Conservation (phyloP, 2,888 invertebrate genomes). For the Orthosia gracilis region DNA sequence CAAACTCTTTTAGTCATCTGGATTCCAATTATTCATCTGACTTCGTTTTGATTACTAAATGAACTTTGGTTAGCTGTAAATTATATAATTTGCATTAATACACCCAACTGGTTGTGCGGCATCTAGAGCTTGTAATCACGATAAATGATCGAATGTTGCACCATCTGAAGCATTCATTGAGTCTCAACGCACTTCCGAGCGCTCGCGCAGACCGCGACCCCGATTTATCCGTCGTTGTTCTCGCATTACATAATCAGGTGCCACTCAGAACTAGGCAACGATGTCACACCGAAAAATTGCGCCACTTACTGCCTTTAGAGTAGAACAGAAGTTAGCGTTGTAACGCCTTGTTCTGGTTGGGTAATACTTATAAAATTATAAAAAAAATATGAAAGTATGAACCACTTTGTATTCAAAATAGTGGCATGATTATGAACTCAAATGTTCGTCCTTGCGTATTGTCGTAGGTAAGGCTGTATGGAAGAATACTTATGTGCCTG, state of each 20-base stretch:
- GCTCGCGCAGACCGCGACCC: slow-evolving; percentile 85
- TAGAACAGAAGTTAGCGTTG: slow-evolving; percentile 64
- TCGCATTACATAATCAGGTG: slow-evolving; percentile 88
- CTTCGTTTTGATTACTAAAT: slow-evolving; percentile 6
- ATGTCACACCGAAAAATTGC: slow-evolving; percentile 90
- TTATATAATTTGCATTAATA: slow-evolving; percentile 54
- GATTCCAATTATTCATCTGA: not conserved
- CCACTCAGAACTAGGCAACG: slow-evolving; percentile 90
- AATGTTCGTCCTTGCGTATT: not conserved
- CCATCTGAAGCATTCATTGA: slow-evolving; percentile 67
- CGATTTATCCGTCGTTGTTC: slow-evolving; percentile 87
- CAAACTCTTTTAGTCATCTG: not conserved
- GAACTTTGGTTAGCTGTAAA: slow-evolving; percentile 8
- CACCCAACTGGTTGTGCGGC: slow-evolving; percentile 37
- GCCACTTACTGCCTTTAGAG: slow-evolving; percentile 81
- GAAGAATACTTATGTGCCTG: slow-evolving; percentile 3
- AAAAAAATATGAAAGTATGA: slow-evolving; percentile 24
- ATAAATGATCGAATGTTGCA: slow-evolving; percentile 71
- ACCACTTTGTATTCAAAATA: slow-evolving; percentile 18
- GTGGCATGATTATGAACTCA: not conserved
- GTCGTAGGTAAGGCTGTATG: too few relatives aligned
- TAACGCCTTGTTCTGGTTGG: slow-evolving; percentile 56
- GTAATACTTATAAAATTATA: slow-evolving; percentile 52
- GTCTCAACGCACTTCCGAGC: slow-evolving; percentile 82
- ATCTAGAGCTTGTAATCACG: slow-evolving; percentile 62